Evolutionary conservation across 2,888 invertebrate species (phyloP), one percentile per base, ranked within the genome.

Genomic region (Philopedon plagiatum): DNA sequence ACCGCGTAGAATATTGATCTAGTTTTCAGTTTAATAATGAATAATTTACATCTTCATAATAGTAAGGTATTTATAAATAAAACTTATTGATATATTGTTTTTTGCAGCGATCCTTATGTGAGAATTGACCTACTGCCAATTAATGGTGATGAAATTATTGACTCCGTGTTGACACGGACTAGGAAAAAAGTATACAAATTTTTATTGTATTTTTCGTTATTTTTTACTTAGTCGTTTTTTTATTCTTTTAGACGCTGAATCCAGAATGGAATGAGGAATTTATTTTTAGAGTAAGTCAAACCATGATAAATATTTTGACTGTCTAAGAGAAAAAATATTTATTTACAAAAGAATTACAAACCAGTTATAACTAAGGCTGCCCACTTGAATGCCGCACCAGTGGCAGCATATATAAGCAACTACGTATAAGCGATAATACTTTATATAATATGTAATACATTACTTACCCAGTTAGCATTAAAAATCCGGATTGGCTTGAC

Each of bases 261-360:
- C 99, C 99, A 80, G 90, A 92, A 86, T 99, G 99, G 99, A 94
- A 97, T 87, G 97, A 98, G 88, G 97, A 98, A 89, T 98, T 98
- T 87, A 89, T 97, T 84, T 97, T 99, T 87, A 90, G 95, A 88
- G 97, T 97, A 86, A 91, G 91, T 88, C 9, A 19, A 41, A 4
- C 9, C 51, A 3, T 63, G 19, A 37, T 5, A 21, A 21, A 49
- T 5, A 57, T 32, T 32, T 34, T 39, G 9, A 8, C 2, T 60
- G 5, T 37, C n/a, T n/a, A n/a, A n/a, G n/a, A n/a, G n/a, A n/a
- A n/a, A n/a, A n/a, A n/a, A n/a, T n/a, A n/a, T n/a, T n/a, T n/a
- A n/a, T n/a, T n/a, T n/a, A n/a, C n/a, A n/a, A n/a, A n/a, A n/a
- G n/a, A n/a, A n/a, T n/a, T n/a, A n/a, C n/a, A n/a, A n/a, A n/a